Evolutionary conservation across 2,888 invertebrate genomes (phyloP).

Genomic region (Autographa gamma): DNA sequence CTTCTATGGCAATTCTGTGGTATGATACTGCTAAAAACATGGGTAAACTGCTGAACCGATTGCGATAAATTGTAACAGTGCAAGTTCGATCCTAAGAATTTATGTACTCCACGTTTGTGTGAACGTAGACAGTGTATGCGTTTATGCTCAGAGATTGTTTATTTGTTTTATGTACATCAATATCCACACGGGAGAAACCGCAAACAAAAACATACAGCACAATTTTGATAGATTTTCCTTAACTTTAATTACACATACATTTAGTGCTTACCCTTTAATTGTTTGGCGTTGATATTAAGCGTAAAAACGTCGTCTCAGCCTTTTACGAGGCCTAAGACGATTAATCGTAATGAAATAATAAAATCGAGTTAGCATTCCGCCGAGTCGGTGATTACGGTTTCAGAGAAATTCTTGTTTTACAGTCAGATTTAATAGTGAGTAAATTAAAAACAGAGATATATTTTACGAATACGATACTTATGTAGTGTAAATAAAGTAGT

Average conservation of each 20-base stretch:
- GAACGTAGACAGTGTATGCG: no score
- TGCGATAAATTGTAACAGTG: no score
- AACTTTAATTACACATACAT: neutral
- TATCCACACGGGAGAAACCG: no score
- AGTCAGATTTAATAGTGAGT: neutral
- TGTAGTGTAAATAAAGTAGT: neutral
- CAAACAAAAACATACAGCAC: no score
- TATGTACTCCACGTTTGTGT: no score
- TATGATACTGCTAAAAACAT: no score
- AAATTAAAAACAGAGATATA: neutral
- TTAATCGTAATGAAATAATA: slow-evolving; percentile 5
- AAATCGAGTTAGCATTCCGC: neutral
- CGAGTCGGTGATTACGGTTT: neutral
- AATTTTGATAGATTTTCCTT: neutral
- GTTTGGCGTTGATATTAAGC: neutral
- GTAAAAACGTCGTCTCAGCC: neutral
- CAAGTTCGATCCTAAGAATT: no score
- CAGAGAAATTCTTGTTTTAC: neutral
- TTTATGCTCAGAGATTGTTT: no score
- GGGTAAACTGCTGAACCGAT: no score
- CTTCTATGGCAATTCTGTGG: no score
- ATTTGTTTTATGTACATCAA: no score
- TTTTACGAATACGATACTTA: neutral
- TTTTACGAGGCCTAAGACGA: neutral
- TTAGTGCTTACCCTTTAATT: neutral